Evolutionary conservation across 2,797 vertebrate species (phyloP).

Genomic region (Rhyacichthys aspro): DNA sequence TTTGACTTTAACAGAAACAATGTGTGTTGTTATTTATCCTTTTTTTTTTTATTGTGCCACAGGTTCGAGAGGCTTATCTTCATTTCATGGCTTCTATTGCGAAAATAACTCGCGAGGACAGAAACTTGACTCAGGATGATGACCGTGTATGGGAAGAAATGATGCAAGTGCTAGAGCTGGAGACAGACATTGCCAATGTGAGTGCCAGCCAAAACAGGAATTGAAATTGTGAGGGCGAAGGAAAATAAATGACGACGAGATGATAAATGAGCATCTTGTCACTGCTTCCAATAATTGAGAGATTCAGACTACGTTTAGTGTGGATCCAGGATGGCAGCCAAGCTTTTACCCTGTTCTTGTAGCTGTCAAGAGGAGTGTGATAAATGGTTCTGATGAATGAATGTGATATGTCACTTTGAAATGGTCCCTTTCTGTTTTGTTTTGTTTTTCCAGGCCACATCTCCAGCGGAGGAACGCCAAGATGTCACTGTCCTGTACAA

Average conservation of each 20-base stretch:
- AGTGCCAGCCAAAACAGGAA: slow-evolving; percentile 65
- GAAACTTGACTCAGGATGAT: slow-evolving; percentile 83
- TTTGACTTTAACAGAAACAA: too few species aligned
- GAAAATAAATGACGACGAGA: slow-evolving; percentile 39
- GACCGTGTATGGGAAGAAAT: slow-evolving; percentile 87
- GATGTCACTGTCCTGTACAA: slow-evolving; percentile 93
- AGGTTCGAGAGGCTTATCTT: slow-evolving; percentile 93
- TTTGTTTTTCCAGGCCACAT: slow-evolving; percentile 83
- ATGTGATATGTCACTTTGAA: slow-evolving; percentile 24
- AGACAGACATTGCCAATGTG: slow-evolving; percentile 93
- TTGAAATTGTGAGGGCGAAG: slow-evolving; percentile 20
- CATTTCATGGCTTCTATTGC: slow-evolving; percentile 92
- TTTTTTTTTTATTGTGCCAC: slow-evolving; percentile 18
- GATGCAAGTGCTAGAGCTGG: slow-evolving; percentile 89
- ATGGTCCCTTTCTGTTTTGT: slow-evolving; percentile 6
- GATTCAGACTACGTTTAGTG: slow-evolving; percentile 20
- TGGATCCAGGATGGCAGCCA: slow-evolving; percentile 12
- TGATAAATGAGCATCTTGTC: slow-evolving; percentile 41
- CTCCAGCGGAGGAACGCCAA: slow-evolving; percentile 89
- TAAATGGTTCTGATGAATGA: slow-evolving; percentile 31
- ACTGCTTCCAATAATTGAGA: slow-evolving; percentile 27
- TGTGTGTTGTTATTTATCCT: neutral
- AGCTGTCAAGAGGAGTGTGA: slow-evolving; percentile 21
- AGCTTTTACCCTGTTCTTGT: slow-evolving; percentile 16
- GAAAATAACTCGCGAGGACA: slow-evolving; percentile 88